These are phyloP conservation scores for Agriopis marginaria DNA, from an alignment of 2,888 invertebrate species.

Conservation along the genomic window DNA sequence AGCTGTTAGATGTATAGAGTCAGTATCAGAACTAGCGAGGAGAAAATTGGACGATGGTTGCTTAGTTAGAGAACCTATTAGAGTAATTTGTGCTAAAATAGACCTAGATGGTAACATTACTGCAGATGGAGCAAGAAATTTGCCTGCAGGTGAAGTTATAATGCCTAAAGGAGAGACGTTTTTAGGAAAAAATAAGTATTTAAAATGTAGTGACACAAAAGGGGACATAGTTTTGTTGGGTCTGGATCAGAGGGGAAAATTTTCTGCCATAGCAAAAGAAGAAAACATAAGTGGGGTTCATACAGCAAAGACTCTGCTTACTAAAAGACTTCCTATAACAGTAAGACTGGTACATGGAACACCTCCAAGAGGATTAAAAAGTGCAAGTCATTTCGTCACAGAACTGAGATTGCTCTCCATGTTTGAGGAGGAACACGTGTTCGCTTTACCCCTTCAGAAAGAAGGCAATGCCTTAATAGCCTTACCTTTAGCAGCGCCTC, in stretches of 20 bases:
- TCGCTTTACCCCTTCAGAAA: slow-evolving; percentile 93
- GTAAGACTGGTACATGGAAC: slow-evolving; percentile 97
- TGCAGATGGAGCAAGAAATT: slow-evolving; percentile 90
- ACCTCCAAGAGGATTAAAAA: slow-evolving; percentile 93
- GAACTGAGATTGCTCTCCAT: slow-evolving; percentile 93
- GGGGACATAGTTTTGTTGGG: slow-evolving; percentile 94
- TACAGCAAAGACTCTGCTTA: slow-evolving; percentile 94
- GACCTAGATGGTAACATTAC: slow-evolving; percentile 88
- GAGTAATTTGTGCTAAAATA: slow-evolving; percentile 88
- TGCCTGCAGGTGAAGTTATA: slow-evolving; percentile 94
- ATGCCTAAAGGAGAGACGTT: slow-evolving; percentile 91
- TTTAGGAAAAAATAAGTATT: slow-evolving; percentile 91
- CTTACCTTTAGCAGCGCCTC: slow-evolving; percentile 93
- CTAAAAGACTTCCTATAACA: slow-evolving; percentile 96
- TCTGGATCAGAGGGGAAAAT: slow-evolving; percentile 95
- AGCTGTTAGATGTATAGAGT: slow-evolving; percentile 95
- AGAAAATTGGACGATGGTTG: slow-evolving; percentile 91
- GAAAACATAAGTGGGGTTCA: slow-evolving; percentile 98
- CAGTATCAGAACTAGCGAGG: slow-evolving; percentile 93
- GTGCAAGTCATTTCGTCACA: slow-evolving; percentile 93
- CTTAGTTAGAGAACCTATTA: slow-evolving; percentile 92
- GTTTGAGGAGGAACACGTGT: slow-evolving; percentile 94
- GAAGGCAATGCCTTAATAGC: slow-evolving; percentile 92
- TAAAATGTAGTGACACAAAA: slow-evolving; percentile 94
- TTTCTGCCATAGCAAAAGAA: slow-evolving; percentile 96